Evolutionary conservation across 2,888 invertebrate species (phyloP), one percentile per base, ranked within the genome.

Genomic region (Mystacides longicornis): DNA sequence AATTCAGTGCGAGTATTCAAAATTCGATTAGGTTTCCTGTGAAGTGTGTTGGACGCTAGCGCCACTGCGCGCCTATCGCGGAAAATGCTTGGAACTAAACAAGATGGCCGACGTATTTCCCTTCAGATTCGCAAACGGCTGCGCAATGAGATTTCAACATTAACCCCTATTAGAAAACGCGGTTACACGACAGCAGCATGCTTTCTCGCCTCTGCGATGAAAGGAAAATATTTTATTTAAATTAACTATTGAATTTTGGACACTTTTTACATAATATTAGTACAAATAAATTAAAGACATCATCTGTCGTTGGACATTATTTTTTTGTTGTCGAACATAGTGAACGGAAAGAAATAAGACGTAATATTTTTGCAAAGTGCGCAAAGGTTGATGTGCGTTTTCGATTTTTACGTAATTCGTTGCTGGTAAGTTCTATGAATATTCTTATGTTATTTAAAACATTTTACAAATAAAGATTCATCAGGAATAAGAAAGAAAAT

Each of bases 1-100:
- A 60, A 60, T 60, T 60, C 60, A 54, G 60, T 54, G 57, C 56
- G 60, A 58, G 60, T 60, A 53, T 60, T 51, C 54, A 52, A 53
- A 54, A 54, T 60, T 60, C 60, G 60, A 60, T 60, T 58, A 55
- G 53, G 33, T 49, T 51, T 49, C 52, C 56, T 49, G 33, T 23
- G 50, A 37, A 37, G 37, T 37, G 16, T 14, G 16, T 14, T 16
- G 7, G 23, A 20, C 20, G 54, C 22, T 47, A 50, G 56, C 56
- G 56, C 52, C 56, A 49, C 50, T 56, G 56, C 56, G 56, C 56
- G 51, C 47, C 56, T 33, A n/a, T 27, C 42, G 50, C 56, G 56
- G 53, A 49, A 16, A 19, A 53, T 21, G 3, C 7, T 14, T n/a
- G 46, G 49, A 56, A 16, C 52, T 33, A 7, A 19, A 47, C 52